A percentile compares a stretch with the other conserved stretches of the same genome.
Conservation (phyloP, 2,797 vertebrate species). For the Cercopithecus mitis region DNA sequence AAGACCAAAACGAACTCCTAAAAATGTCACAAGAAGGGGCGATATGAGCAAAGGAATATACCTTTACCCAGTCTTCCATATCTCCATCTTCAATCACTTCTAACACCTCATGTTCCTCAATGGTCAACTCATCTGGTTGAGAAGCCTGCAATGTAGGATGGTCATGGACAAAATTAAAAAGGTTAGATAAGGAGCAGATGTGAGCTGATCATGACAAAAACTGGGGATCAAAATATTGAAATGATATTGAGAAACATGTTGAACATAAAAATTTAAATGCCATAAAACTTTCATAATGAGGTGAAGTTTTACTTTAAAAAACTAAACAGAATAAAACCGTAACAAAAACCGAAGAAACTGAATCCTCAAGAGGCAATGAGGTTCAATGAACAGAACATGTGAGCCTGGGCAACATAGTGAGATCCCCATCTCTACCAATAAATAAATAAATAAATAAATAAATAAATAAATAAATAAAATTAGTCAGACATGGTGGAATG, state of each 20-base stretch:
- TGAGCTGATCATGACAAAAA: slow-evolving; percentile 65
- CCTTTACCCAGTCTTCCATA: slow-evolving; percentile 99
- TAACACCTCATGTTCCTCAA: slow-evolving; percentile 96
- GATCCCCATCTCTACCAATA: neutral
- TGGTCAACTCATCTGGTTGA: slow-evolving; percentile 97
- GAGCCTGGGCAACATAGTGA: neutral
- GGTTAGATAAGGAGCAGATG: slow-evolving; percentile 67
- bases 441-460: neutral
- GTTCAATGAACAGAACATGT: neutral
- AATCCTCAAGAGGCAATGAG: slow-evolving; percentile 33
- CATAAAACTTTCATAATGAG: slow-evolving; percentile 71
- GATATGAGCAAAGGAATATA: slow-evolving; percentile 80
- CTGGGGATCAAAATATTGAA: slow-evolving; percentile 51
- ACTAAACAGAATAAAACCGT: slow-evolving; percentile 66
- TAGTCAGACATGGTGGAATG: neutral
- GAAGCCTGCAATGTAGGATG: slow-evolving; percentile 88
- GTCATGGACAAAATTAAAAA: slow-evolving; percentile 69
- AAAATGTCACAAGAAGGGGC: slow-evolving; percentile 17
- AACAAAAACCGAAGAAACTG: slow-evolving; percentile 56
- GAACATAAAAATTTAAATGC: slow-evolving; percentile 65
- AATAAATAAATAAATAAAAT: neutral
- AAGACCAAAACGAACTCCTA: slow-evolving; percentile 40
- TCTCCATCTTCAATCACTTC: slow-evolving; percentile 99
- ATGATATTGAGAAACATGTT: slow-evolving; percentile 71
- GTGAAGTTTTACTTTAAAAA: slow-evolving; percentile 73